These are phyloP conservation scores for Andrena marginata DNA, from an alignment of 2,888 invertebrate genomes.

Conservation along the genomic window DNA sequence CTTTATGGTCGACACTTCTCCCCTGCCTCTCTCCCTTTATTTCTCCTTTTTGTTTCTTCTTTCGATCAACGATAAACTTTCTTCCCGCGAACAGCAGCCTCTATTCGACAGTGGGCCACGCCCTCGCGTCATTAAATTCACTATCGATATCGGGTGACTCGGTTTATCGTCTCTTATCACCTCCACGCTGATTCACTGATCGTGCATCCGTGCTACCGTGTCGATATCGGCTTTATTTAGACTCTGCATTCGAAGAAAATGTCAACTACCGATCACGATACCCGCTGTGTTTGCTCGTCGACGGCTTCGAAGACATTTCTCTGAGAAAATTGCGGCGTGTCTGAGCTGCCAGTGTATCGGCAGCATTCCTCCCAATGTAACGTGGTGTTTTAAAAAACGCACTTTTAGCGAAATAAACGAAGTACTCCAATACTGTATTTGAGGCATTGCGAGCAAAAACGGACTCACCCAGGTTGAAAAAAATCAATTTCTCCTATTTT, in stretches of 20 bases:
- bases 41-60: constrained; percentile 2
- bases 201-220: constrained; percentile 70
- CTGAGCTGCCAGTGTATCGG: no score
- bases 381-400: no score
- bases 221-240: constrained; percentile 60
- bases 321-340: background rate
- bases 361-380: no score
- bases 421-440: no score
- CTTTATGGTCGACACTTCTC: background rate
- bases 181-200: constrained; percentile 65
- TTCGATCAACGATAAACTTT: constrained; percentile 45
- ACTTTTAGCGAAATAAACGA: no score
- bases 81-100: constrained; percentile 57
- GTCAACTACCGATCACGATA: constrained; percentile 10
- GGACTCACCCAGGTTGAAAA: no score
- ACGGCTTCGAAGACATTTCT: background rate
- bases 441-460: no score
- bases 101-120: constrained; percentile 50
- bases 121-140: constrained; percentile 68
- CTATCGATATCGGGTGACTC: constrained; percentile 60
- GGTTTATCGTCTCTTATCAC: constrained; percentile 67
- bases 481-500: no score
- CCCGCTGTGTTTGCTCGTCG: background rate
- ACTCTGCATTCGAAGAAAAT: constrained; percentile 42
- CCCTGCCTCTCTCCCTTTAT: background rate